Evolutionary conservation across 1,140 invertebrate genomes (phyloP).

Genomic region (Stegodyphus mimosarum): DNA sequence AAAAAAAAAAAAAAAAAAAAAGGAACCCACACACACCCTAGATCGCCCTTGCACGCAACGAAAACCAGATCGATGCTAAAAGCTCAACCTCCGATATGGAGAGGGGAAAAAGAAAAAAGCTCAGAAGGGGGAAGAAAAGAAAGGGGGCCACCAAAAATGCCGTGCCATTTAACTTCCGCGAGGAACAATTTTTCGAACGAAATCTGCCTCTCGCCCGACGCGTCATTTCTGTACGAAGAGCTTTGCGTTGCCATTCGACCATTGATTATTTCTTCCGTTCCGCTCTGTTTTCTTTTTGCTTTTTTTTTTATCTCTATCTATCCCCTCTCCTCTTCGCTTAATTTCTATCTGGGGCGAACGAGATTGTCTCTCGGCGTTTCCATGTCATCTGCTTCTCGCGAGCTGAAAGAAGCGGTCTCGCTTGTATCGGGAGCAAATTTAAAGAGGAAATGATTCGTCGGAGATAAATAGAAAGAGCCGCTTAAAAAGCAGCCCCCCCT

Average conservation of each 20-base stretch:
- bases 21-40: background rate
- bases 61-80: slow-evolving; percentile 37
- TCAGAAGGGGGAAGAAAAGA: background rate
- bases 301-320: background rate
- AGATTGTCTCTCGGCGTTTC: background rate
- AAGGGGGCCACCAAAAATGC: slow-evolving; percentile 3
- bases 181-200: slow-evolving; percentile 43
- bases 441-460: slow-evolving; percentile 37
- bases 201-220: slow-evolving; percentile 3
- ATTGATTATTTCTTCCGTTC: slow-evolving; percentile 54
- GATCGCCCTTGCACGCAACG: slow-evolving; percentile 23
- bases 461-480: background rate
- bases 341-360: slow-evolving; percentile 12
- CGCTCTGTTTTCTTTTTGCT: background rate
- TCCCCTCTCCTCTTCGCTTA: slow-evolving; percentile 11
- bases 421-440: slow-evolving; percentile 36
- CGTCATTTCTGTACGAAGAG: background rate
- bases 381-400: slow-evolving; percentile 3
- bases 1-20: background rate
- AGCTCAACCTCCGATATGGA: slow-evolving; percentile 47
- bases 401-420: slow-evolving; percentile 3
- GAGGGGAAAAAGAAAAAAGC: background rate
- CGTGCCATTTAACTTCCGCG: slow-evolving; percentile 49
- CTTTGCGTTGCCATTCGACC: slow-evolving; percentile 6
- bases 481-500: too few relatives aligned